Base-by-base conservation (phyloP, 2,888 invertebrate genomes). In the Neoitamus cyanurus region DNA sequence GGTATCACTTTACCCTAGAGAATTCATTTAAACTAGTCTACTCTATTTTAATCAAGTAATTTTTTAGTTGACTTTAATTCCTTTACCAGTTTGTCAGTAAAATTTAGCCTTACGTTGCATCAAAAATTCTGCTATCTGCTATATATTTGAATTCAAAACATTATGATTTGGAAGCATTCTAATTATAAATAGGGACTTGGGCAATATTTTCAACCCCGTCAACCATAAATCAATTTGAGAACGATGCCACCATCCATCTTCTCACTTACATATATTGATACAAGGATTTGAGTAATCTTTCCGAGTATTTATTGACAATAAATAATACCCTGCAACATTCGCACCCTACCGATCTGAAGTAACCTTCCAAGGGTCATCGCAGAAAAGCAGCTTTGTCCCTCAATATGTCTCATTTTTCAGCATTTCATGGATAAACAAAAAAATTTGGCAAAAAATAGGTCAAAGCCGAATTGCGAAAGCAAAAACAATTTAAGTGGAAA, bases 401-500 rank as follows among this genome's bases (percentile, higher is more conserved):
- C 30, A 30, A 70, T 70, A 70, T 70, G 70, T 30, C 70, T 70
- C 30, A 31, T 31, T 30, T 70, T 70, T 70, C 70, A 70, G 70
- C 11, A 30, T 70, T 70, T 36, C 15, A 73, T 9, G 20, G 36
- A 46, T 36, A 75, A 75, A 42, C 25, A 75, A 42, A 75, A 75
- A 75, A 28, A 1, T 25, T 34, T 75, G 42, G n/a, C 58, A 2
- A 25, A 58, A 75, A 75, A 42, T 75, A 75, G 75, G 75, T 75
- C 75, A 75, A 75, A 75, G 75, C 42, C 75, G 28, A 37, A 25
- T 46, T 11, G 25, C n/a, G 42, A 75, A 75, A 37, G 20, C 75
- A 75, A 75, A 75, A 75, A 75, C 42, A 75, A 34, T 75, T 75
- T 58, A 58, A 42, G 28, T 28, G 42, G 42, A 75, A 28, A n/a